Percentiles rank a stretch among this genome's conserved stretches.
Conservation (phyloP, 2,113 vertebrate species). For the Cyprinodon brontotheroides region DNA sequence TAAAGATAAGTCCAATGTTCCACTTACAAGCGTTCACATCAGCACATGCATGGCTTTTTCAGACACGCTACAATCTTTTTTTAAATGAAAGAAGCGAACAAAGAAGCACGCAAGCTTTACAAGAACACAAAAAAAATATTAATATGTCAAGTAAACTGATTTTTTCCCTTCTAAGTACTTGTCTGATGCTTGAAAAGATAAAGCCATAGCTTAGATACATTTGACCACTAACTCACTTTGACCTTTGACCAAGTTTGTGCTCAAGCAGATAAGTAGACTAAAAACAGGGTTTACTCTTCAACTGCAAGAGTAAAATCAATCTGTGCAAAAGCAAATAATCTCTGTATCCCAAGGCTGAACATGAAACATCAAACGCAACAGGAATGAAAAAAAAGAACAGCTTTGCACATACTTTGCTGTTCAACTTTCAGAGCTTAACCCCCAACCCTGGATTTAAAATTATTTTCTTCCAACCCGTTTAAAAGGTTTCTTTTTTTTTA, state of each 20-base stretch:
- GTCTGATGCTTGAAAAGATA: slow-evolving; percentile 32
- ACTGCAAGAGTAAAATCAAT: slow-evolving; percentile 19
- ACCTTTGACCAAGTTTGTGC: slow-evolving; percentile 48
- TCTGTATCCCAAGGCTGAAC: slow-evolving; percentile 37
- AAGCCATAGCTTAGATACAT: slow-evolving; percentile 2
- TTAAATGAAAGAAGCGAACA: slow-evolving; percentile 46
- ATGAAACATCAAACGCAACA: neutral
- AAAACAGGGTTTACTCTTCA: slow-evolving; percentile 8
- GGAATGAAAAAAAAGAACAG: neutral
- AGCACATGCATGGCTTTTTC: slow-evolving; percentile 28
- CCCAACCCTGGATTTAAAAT: neutral
- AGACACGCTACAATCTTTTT: slow-evolving; percentile 59
- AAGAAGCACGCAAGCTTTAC: slow-evolving; percentile 37
- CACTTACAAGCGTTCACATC: slow-evolving; percentile 43
- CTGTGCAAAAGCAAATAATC: slow-evolving; percentile 48
- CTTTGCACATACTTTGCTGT: too few species aligned
- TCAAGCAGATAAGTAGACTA: slow-evolving; percentile 35
- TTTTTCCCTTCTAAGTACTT: slow-evolving; percentile 29
- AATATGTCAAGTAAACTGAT: slow-evolving; percentile 32
- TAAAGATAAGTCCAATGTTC: slow-evolving; percentile 57
- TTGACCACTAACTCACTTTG: slow-evolving; percentile 42
- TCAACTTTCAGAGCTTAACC: neutral
- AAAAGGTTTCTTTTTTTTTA: neutral
- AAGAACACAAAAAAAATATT: slow-evolving; percentile 46
- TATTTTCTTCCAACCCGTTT: neutral